Base-by-base conservation (phyloP, 2,797 vertebrate genomes). In the Sebastes variabilis region DNA sequence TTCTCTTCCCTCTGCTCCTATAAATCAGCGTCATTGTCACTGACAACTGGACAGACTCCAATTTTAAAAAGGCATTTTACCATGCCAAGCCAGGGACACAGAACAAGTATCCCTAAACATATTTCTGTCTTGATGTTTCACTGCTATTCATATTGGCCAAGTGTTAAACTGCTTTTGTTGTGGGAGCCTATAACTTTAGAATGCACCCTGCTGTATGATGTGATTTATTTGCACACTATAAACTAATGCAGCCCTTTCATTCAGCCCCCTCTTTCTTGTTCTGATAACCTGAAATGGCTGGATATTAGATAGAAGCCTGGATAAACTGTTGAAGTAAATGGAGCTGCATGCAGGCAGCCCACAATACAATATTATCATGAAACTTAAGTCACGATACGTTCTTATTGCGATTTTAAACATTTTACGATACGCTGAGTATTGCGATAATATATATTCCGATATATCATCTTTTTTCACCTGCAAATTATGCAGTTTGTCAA, bases 1-100 rank as follows among this genome's bases (percentile, higher is more conserved):
- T 72, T 88, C 79, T 81, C 77, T 82, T 73, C 76, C 66, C 72
- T 67, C 60, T 34, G 74, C 76, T 87, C 49, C 34, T 71, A 89
- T 92, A 89, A 91, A 91, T 90, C 91, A 88, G 72, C 71, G 24
- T 90, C 87, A 87, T 84, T 89, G 86, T 89, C 92, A 90, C 61
- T 68, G 79, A 88, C 85, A 86, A 87, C 83, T 90, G 86, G 91
- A 92, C 79, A 72, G 70, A 72, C 73, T 91, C 88, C 89, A 91
- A 77, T 83, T 86, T 79, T 84, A 82, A 90, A 82, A 90, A 87
- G 77, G 80, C 75, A 64, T 92, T 79, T 88, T 70, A 82, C 78
- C 29, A 72, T 62, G 80, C 87, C 82, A 83, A 86, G 81, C 86
- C 71, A 60, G 81, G 73, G 76, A 82, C 72, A 76, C 74, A 83